A percentile compares a stretch with the other conserved stretches of the same genome.
Conservation (phyloP, 2,113 vertebrate species). For the Sminthopsis crassicaudata region DNA sequence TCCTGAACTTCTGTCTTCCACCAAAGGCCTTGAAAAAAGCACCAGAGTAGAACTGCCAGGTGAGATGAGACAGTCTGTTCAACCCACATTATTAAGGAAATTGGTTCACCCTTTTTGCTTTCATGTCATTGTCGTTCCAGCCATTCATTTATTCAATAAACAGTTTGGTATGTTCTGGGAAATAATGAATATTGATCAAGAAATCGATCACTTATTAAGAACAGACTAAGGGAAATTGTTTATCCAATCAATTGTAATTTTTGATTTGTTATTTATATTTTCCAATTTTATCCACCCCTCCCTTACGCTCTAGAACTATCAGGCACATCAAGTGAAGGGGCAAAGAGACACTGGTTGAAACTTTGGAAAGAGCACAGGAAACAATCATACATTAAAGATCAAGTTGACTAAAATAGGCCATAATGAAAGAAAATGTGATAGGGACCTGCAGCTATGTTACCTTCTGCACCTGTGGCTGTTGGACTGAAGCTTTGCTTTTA, state of each 20-base stretch:
- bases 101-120: conserved; percentile 88
- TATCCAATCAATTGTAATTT: conserved; percentile 91
- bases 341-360: conserved; percentile 68
- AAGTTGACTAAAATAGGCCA: conserved; percentile 65
- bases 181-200: conserved; percentile 92
- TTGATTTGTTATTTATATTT: conserved; percentile 93
- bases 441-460: conserved; percentile 73
- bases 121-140: conserved; percentile 86
- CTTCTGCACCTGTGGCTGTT: conserved; percentile 79
- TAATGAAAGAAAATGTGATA: conserved; percentile 69
- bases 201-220: conserved; percentile 91
- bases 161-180: conserved; percentile 88
- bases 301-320: conserved; percentile 79
- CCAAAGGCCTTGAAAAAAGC: conserved; percentile 73
- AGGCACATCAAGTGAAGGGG: conserved; percentile 73
- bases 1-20: conserved; percentile 76
- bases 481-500: conserved; percentile 78
- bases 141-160: conserved; percentile 90
- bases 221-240: conserved; percentile 90
- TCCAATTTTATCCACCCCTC: conserved; percentile 85
- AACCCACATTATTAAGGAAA: conserved; percentile 87
- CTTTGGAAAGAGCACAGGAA: conserved; percentile 70
- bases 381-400: conserved; percentile 72
- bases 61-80: conserved; percentile 82
- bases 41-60: conserved; percentile 78